These are phyloP conservation scores for Didymodactylos carnosus DNA, from an alignment of 2,888 invertebrate genomes.

Conservation along the genomic window DNA sequence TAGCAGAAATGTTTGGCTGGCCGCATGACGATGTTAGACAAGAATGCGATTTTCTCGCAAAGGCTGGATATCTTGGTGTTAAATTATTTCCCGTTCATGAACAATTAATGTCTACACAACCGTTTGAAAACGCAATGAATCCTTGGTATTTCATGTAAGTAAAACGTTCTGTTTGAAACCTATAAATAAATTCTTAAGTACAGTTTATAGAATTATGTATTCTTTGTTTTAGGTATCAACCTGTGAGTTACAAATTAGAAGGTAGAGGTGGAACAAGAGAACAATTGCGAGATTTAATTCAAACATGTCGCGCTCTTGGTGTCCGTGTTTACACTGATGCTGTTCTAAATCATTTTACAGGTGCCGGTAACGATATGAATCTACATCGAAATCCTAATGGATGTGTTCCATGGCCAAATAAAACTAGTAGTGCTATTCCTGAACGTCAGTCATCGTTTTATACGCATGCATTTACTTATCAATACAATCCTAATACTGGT, in stretches of 20 bases:
- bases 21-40: constrained; percentile 10
- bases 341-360: constrained; percentile 13
- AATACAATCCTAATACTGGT: constrained; percentile 15
- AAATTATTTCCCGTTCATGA: constrained; percentile 15
- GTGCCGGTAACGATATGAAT: constrained; percentile 14
- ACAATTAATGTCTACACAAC: constrained; percentile 13
- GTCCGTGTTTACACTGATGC: constrained; percentile 11
- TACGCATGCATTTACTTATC: constrained; percentile 11
- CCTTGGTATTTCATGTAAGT: constrained; percentile 15
- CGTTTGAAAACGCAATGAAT: constrained; percentile 9
- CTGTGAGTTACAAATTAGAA: constrained; percentile 11
- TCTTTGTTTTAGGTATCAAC: background rate
- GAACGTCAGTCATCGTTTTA: constrained; percentile 13
- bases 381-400: constrained; percentile 11
- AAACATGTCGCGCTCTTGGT: constrained; percentile 10
- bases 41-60: constrained; percentile 14
- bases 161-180: too few relatives aligned
- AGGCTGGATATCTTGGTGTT: constrained; percentile 14
- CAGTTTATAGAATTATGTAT: background rate
- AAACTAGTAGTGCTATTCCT: constrained; percentile 5
- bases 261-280: constrained; percentile 12
- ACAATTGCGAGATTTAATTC: constrained; percentile 5
- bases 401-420: constrained; percentile 12
- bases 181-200: background rate
- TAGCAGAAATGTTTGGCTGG: constrained; percentile 14